A percentile compares a stretch with the other conserved stretches of the same genome.
Evolutionary conservation across 1,140 invertebrate genomes (phyloP).

Genomic region (Geopemphigus sp.): DNA sequence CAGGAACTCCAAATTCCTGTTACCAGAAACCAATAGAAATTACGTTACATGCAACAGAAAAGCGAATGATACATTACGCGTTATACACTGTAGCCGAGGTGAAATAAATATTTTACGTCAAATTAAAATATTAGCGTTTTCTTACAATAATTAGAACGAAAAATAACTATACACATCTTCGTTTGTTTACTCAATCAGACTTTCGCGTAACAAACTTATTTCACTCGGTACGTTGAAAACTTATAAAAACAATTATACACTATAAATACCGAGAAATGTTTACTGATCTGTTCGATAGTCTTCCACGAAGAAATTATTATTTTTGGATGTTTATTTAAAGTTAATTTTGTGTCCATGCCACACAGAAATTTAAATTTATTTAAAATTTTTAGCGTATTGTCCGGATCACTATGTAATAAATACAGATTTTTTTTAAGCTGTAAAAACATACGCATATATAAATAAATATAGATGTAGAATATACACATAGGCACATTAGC

Average conservation of each 20-base stretch:
- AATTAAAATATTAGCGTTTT: no score
- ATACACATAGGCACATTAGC: no score
- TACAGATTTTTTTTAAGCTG: constrained; percentile 29
- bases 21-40: neutral
- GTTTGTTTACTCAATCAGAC: no score
- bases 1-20: constrained; percentile 36
- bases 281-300: neutral
- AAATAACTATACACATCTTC: no score
- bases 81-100: no score
- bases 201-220: neutral
- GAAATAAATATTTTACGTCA: no score
- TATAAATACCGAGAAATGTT: constrained; percentile 29
- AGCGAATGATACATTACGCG: no score
- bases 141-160: no score
- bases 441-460: neutral
- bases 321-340: constrained; percentile 33
- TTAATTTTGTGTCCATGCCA: constrained; percentile 2
- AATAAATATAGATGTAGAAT: no score
- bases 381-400: constrained; percentile 28
- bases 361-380: constrained; percentile 27
- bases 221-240: neutral
- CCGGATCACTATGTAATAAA: constrained; percentile 34
- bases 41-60: neutral
- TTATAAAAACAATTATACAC: no score
- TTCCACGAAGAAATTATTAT: constrained; percentile 20